phyloP scores from a whole-genome alignment of 2,888 invertebrate species.

The Eristalinus aeneus region DNA sequence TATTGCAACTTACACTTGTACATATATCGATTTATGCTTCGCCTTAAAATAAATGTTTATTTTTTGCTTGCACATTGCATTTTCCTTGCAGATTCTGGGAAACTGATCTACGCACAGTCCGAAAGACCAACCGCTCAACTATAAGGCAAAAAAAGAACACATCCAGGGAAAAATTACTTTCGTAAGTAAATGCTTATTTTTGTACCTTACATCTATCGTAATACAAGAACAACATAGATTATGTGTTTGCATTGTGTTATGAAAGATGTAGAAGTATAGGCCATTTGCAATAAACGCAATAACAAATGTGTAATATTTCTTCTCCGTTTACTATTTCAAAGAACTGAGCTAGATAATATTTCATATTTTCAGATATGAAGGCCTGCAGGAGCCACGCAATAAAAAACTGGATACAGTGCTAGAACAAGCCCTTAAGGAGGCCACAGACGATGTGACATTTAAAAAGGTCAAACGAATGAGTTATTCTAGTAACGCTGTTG shows the following conservation, averaged over 20 bases:
- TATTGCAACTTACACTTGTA: neutral
- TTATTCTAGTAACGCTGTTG: constrained; percentile 86
- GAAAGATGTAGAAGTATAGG: neutral
- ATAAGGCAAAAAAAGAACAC: constrained; percentile 76
- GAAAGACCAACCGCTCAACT: constrained; percentile 85
- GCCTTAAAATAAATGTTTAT: neutral
- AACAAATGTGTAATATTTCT: neutral
- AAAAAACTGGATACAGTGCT: constrained; percentile 84
- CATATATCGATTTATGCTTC: neutral
- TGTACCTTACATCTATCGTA: neutral
- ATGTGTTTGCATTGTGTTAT: neutral
- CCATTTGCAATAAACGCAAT: neutral
- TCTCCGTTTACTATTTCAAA: neutral
- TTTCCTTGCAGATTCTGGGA: constrained; percentile 85
- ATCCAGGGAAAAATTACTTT: constrained; percentile 73
- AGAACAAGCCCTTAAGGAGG: constrained; percentile 86
- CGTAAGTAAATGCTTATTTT: constrained; percentile 72
- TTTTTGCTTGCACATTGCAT: neutral
- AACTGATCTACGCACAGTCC: constrained; percentile 88
- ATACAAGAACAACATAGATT: neutral
- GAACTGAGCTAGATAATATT: neutral
- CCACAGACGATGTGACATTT: constrained; percentile 86
- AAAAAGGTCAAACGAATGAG: constrained; percentile 87
- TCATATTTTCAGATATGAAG: constrained; percentile 73
- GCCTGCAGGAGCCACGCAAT: constrained; percentile 76